Evolutionary conservation across 2,797 vertebrate species (phyloP), one percentile per base, ranked within the genome.

Genomic region (Remorina albescens): DNA sequence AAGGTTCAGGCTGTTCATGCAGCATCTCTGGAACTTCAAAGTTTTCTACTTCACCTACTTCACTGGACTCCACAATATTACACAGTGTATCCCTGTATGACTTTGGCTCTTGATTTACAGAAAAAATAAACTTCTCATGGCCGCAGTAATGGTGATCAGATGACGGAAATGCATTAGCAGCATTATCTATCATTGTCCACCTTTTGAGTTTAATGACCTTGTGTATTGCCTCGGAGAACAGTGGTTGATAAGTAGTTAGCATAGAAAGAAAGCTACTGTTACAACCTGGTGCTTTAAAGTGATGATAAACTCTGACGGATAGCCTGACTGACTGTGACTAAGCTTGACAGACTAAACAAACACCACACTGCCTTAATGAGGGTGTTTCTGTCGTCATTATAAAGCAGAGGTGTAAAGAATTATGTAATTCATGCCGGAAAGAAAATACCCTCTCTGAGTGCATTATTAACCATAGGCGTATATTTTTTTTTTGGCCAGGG

Each of bases 21-120:
- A 63, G 78, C 44, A 54, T 84, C 69, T 67, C 60, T 46, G 61
- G 49, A 57, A 61, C 81, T 85, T 93, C 69, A 85, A 65, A 28
- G 78, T 90, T 90, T 91, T 92, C 84, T 83, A 74, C 84, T 78
- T 87, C 64, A 81, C 71, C 84, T 83, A 74, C 84, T 78, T 87
- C 64, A 81, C 71, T 82, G 71, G 60, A 61, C 64, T 75, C 64
- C 50, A 71, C 56, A 26, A 34, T 58, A 60, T 18, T 67, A 39
- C 62, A 78, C 55, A 25, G 25, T 60, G 42, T 46, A 37, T 34
- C 67, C 32, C 36, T 51, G 50, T 51, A 67, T 81, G 63, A 82
- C 71, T 82, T 74, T 15, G 66, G 36, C 79, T 76, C 58, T 56
- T 66, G 53, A 42, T 69, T 80, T 71, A 67, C 61, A 76, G 72